phyloP scores from a whole-genome alignment of 2,113 vertebrate species.

The Gila orcuttii region DNA sequence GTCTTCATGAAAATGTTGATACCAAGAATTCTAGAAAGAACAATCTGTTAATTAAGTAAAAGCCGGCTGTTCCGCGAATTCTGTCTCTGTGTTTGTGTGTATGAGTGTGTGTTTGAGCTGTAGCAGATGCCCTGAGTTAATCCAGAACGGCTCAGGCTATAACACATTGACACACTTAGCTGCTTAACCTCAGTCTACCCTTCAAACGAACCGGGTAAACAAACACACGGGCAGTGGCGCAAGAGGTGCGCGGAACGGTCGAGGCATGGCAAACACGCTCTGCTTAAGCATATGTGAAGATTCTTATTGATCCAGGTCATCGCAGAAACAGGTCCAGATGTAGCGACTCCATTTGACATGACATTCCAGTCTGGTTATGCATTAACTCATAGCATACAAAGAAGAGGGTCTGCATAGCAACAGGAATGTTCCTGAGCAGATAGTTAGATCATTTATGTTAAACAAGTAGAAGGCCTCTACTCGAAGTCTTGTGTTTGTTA shows the following conservation, averaged over 20 bases:
- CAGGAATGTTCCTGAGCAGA: not conserved
- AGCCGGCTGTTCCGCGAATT: not conserved
- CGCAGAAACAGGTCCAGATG: not conserved
- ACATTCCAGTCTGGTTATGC: not conserved
- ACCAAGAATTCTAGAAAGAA: not conserved
- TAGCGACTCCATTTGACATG: not conserved
- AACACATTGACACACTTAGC: constrained; percentile 41
- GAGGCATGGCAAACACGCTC: not conserved
- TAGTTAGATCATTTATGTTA: not conserved
- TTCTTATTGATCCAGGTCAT: not conserved
- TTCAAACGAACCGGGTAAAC: constrained; percentile 15
- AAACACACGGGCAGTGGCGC: constrained; percentile 7
- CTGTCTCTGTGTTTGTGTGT: constrained; percentile 21
- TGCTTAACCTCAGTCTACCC: constrained; percentile 15
- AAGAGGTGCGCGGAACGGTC: not conserved
- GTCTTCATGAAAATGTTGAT: not conserved
- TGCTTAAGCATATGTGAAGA: not conserved
- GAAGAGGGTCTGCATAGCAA: not conserved
- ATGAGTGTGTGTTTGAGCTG: constrained; percentile 7
- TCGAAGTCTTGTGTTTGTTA: not conserved
- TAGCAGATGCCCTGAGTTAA: constrained; percentile 38
- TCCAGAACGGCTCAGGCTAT: constrained; percentile 20
- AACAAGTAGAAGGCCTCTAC: not conserved
- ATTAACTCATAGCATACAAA: not conserved
- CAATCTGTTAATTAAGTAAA: not conserved